phyloP scores from a whole-genome alignment of 2,113 vertebrate genomes.

The Talpa occidentalis region DNA sequence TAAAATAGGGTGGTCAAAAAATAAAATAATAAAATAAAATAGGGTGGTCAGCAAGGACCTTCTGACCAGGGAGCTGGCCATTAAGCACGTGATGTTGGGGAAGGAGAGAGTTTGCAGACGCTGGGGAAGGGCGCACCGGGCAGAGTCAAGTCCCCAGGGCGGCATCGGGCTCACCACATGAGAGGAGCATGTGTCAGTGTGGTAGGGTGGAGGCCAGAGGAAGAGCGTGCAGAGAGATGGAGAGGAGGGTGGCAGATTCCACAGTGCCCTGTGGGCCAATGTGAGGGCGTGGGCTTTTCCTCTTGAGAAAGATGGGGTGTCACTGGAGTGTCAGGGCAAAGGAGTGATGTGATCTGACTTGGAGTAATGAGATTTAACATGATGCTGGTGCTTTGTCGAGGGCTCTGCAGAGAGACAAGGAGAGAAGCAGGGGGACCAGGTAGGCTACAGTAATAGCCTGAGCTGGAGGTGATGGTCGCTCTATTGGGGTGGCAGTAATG shows the following conservation, averaged over 20 bases:
- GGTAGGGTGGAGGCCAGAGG: too few species aligned
- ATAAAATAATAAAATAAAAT: too few species aligned
- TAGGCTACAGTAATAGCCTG: neutral
- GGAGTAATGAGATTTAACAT: neutral
- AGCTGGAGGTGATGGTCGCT: neutral
- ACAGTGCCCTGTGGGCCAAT: neutral
- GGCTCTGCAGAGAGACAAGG: neutral
- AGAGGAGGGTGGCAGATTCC: neutral
- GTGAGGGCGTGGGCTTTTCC: neutral
- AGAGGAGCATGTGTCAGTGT: neutral
- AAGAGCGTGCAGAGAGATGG: neutral
- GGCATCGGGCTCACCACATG: fast-evolving
- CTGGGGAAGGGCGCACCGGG: neutral
- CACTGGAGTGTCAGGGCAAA: neutral
- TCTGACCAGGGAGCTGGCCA: neutral
- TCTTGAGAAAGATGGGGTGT: neutral
- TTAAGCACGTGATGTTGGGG: neutral
- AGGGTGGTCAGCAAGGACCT: neutral
- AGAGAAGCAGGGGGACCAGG: neutral
- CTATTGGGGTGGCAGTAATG: neutral
- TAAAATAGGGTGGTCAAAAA: neutral
- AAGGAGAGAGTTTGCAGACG: neutral
- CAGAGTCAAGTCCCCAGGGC: neutral
- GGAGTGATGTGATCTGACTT: neutral
- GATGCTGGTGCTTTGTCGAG: neutral